These are phyloP conservation scores for Orestias chungarensis DNA, from an alignment of 2,797 vertebrate species.

Conservation along the genomic window DNA sequence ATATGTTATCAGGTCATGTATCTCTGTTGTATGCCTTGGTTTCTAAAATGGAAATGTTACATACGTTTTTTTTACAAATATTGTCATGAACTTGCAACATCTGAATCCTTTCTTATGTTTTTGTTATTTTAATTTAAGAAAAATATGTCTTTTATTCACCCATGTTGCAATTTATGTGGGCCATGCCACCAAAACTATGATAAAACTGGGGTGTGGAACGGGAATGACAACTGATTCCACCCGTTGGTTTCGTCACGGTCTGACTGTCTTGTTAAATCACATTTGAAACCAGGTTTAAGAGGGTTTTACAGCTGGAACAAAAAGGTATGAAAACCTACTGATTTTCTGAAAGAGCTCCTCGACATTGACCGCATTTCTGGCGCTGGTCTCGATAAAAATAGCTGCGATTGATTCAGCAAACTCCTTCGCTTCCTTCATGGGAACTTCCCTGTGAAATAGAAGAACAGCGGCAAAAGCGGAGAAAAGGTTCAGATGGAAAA, in stretches of 20 bases:
- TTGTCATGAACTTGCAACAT: neutral
- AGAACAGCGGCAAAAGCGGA: neutral
- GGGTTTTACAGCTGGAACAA: neutral
- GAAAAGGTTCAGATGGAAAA: neutral
- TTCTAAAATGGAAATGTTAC: neutral
- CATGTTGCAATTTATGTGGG: neutral
- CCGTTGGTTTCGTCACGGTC: neutral
- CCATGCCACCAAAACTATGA: neutral
- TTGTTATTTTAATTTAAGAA: neutral
- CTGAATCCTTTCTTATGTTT: neutral
- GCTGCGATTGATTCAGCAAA: slow-evolving; percentile 97
- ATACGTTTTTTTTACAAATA: neutral
- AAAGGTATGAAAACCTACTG: slow-evolving; percentile 82
- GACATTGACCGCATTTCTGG: slow-evolving; percentile 95
- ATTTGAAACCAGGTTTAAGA: neutral
- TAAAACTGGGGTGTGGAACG: neutral
- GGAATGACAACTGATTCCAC: neutral
- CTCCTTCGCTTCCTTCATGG: slow-evolving; percentile 96
- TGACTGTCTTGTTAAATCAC: neutral
- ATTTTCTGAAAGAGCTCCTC: slow-evolving; percentile 99
- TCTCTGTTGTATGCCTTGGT: neutral
- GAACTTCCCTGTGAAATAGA: slow-evolving; percentile 86
- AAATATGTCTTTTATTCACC: neutral
- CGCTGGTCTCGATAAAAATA: slow-evolving; percentile 97
- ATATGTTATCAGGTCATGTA: neutral